Conservation (phyloP, 2,888 invertebrate genomes). For the Drosophila neotestacea region DNA sequence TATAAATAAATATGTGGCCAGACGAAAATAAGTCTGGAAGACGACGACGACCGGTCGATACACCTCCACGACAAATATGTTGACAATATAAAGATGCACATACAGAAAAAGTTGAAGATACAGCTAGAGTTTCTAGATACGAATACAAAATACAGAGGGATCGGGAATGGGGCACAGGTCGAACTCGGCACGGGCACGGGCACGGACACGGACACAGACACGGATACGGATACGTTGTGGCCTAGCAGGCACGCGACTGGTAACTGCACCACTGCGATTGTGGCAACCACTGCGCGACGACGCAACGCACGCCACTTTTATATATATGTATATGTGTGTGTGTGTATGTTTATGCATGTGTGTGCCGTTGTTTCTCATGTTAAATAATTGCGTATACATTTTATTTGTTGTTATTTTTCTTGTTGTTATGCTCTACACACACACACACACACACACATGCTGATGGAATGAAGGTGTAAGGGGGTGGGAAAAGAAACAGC, state of each 20-base stretch:
- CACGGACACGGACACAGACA: conserved; percentile 35
- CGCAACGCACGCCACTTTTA: conserved; percentile 17
- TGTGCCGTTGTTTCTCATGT: conserved; percentile 60
- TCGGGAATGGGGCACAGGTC: conserved; percentile 17
- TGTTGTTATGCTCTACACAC: conserved; percentile 43
- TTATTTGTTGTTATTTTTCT: conserved; percentile 62
- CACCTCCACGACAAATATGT: conserved; percentile 21
- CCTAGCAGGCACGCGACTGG: conserved; percentile 73
- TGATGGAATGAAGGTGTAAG: conserved; percentile 1
- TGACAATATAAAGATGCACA: conserved; percentile 37
- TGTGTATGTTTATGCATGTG: conserved; percentile 4
- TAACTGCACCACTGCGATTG: conserved; percentile 68
- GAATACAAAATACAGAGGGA: conserved; percentile 1
- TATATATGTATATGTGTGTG: background rate
- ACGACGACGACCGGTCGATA: conserved; percentile 29
- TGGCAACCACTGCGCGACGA: conserved; percentile 66
- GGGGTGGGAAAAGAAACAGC: conserved; percentile 7
- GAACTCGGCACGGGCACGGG: conserved; percentile 31
- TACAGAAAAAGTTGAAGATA: conserved; percentile 15
- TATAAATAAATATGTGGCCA: conserved; percentile 31
- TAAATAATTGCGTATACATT: conserved; percentile 78
- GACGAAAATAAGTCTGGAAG: conserved; percentile 37
- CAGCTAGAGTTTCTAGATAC: background rate
- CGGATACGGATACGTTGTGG: conserved; percentile 71
- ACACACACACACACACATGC: conserved; percentile 15